Evolutionary conservation across 2,113 vertebrate species (phyloP), one percentile per base, ranked within the genome.

Genomic region (Rhipidura dahli): DNA sequence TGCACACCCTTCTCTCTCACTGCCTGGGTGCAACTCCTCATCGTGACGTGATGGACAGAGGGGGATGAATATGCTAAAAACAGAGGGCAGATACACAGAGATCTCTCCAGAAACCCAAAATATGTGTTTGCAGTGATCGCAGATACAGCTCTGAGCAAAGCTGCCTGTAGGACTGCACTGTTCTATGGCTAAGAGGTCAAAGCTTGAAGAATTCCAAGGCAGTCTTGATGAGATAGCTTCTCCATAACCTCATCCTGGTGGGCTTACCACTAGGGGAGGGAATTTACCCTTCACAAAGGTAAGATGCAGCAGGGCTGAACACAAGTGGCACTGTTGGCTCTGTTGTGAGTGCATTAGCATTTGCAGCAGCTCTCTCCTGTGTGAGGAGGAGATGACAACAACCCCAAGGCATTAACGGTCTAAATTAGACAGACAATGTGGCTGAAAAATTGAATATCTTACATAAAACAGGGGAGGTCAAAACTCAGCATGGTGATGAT

Each of bases 361-460:
- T 83, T 87, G 51, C 90, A 83, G 64, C 76, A 93, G 76, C 37
- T 81, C 72, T 56, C 40, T 83, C 64, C 9, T 31, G 1, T 53
- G 54, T 83, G 85, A 84, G 83, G 31, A 71, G 60, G 60, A 71
- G 68, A 95, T 53, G 72, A 92, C 85, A 88, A 51, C 31, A 44
- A 56, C 71, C 85, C 68, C 76, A 60, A 96, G 90, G 76, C 69
- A 87, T 37, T 83, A 85, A 78, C 75, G 86, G 53, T 3, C 64
- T 86, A 63, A 94, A 96, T 95, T 83, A 94, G 71, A 87, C 44
- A 87, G 89, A 92, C 39, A 94, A 75, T 30, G 28, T 7, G 15
- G 72, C 28, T 81, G 83, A 71, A 86, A 93, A 73, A 57, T 53
- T 10, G 70, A 64, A 92, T 60, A 71, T 90, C 68, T 86, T 60